Evolutionary conservation across 2,113 vertebrate species (phyloP).

Genomic region (Chloroceryle aenea): DNA sequence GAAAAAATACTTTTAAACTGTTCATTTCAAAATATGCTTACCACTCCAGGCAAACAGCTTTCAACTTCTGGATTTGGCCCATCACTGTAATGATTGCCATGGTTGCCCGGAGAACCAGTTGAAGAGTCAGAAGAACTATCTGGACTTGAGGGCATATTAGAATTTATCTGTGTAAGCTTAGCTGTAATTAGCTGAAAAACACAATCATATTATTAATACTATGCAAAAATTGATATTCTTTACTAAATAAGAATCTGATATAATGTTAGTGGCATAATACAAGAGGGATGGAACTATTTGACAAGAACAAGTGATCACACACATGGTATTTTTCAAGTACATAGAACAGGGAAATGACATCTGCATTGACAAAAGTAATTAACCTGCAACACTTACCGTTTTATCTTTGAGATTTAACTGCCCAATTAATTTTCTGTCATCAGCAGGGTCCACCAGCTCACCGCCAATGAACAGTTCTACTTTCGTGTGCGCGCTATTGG

Average conservation of each 20-base stretch:
- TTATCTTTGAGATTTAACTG: slow-evolving; percentile 99
- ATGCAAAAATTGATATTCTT: not conserved
- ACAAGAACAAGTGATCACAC: not conserved
- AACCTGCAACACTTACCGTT: slow-evolving; percentile 82
- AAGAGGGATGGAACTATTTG: not conserved
- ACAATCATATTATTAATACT: not conserved
- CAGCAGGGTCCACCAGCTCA: slow-evolving; percentile 96
- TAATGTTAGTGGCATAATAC: not conserved
- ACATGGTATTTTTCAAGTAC: not conserved
- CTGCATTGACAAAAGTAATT: not conserved
- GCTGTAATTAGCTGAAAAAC: slow-evolving; percentile 93
- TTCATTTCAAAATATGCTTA: slow-evolving; percentile 71
- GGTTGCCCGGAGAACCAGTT: slow-evolving; percentile 97
- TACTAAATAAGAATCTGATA: not conserved
- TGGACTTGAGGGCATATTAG: slow-evolving; percentile 99
- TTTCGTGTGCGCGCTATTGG: slow-evolving; percentile 96
- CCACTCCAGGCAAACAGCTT: slow-evolving; percentile 98
- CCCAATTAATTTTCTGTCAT: slow-evolving; percentile 96
- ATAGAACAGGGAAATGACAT: not conserved
- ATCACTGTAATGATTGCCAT: slow-evolving; percentile 98
- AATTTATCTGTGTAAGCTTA: slow-evolving; percentile 98
- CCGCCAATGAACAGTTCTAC: slow-evolving; percentile 97
- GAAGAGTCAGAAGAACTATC: slow-evolving; percentile 99
- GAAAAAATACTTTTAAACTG: not conserved
- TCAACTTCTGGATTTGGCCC: slow-evolving; percentile 98